Conservation (phyloP, 2,888 invertebrate genomes). For the Holacanthella duospinosa region DNA sequence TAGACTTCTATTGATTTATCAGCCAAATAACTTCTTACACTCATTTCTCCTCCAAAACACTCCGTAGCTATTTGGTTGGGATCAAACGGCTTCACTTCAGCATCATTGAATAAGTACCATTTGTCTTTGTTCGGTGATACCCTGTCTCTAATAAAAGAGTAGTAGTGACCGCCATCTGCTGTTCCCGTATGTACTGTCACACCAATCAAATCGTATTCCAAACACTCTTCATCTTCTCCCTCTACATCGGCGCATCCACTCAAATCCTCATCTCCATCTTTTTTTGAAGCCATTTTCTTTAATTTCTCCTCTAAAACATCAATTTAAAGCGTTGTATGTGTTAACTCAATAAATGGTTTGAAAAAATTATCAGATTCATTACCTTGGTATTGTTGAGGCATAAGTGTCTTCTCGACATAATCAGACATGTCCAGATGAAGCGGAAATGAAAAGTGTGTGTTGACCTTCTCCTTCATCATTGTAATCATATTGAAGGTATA, state of each 20-base stretch:
- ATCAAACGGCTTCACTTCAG: conserved; percentile 89
- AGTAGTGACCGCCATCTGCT: conserved; percentile 79
- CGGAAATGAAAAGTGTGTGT: conserved; percentile 93
- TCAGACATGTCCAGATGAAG: conserved; percentile 85
- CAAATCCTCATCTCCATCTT: conserved; percentile 14
- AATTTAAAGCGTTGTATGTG: not conserved
- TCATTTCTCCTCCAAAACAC: conserved; percentile 96
- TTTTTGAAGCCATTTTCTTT: conserved; percentile 5
- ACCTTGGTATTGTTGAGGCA: conserved; percentile 77
- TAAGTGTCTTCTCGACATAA: conserved; percentile 84
- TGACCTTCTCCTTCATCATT: conserved; percentile 93
- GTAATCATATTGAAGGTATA: conserved; percentile 96
- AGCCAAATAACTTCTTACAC: conserved; percentile 48
- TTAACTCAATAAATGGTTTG: not conserved
- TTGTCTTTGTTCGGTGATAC: conserved; percentile 63
- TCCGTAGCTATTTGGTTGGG: conserved; percentile 87
- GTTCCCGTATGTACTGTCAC: conserved; percentile 97
- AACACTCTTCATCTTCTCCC: conserved; percentile 41
- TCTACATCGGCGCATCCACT: conserved; percentile 13
- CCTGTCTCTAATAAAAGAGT: conserved; percentile 73
- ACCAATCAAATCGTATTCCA: conserved; percentile 68
- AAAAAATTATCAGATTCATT: not conserved
- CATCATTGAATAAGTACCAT: conserved; percentile 86
- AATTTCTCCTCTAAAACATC: not conserved
- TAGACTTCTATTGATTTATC: conserved; percentile 3